Conservation (phyloP, 2,113 vertebrate genomes). For the Agapornis roseicollis region DNA sequence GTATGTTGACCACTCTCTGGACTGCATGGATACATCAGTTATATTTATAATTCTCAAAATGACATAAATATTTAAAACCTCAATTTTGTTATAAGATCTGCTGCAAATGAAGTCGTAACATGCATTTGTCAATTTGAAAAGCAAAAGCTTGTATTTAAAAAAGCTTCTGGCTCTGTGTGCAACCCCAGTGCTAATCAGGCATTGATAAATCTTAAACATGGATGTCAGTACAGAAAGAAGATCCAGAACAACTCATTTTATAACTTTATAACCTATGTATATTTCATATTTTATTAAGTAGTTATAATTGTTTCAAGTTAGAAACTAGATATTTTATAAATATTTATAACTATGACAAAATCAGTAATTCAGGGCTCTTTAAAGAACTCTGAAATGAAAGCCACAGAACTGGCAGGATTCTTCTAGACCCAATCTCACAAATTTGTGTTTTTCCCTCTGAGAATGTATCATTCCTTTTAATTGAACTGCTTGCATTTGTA, state of each 20-base stretch:
- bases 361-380: neutral
- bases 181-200: neutral
- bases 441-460: neutral
- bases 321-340: neutral
- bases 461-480: neutral
- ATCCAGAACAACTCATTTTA: neutral
- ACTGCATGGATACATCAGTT: rapidly evolving
- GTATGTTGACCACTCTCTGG: neutral
- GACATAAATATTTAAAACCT: neutral
- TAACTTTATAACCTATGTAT: neutral
- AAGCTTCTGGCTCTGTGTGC: neutral
- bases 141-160: neutral
- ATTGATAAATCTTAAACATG: neutral
- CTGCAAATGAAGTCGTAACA: neutral
- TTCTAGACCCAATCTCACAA: neutral
- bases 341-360: neutral
- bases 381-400: neutral
- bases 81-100: neutral
- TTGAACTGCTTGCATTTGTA: neutral
- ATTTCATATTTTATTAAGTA: neutral
- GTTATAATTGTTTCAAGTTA: neutral
- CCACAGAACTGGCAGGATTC: neutral
- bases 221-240: neutral
- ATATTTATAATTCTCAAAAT: neutral
- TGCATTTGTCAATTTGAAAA: neutral